A percentile compares a stretch with the other conserved stretches of the same genome.
Evolutionary conservation across 1,140 invertebrate genomes (phyloP).

Genomic region (Drosophila pseudoobscura): DNA sequence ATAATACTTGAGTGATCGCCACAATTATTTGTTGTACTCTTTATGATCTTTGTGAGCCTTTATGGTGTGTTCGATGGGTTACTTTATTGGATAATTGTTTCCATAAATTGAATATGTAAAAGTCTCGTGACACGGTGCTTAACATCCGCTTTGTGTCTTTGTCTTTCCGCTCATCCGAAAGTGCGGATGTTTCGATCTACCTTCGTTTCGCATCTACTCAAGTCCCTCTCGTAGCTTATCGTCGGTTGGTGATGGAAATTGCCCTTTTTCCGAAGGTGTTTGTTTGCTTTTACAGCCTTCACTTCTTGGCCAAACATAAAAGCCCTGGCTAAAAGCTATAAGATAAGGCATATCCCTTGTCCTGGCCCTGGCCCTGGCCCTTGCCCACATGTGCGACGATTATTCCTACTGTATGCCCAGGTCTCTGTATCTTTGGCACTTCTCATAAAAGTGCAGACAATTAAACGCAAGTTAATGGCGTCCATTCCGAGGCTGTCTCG

Average conservation of each 20-base stretch:
- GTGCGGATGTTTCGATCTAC: not conserved
- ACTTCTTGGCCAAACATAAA: conserved; percentile 42
- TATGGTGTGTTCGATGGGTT: no score
- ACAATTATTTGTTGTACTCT: not conserved
- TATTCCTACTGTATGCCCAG: conserved; percentile 21
- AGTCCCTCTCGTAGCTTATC: not conserved
- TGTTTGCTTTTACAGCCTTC: conserved; percentile 52
- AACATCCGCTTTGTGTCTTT: no score
- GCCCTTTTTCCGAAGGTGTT: conserved; percentile 45
- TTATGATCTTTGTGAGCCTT: not conserved
- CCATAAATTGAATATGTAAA: no score
- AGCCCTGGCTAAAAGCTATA: conserved; percentile 52
- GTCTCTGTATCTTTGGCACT: conserved; percentile 51
- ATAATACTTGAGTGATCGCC: conserved; percentile 11
- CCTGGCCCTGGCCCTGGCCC: conserved; percentile 47
- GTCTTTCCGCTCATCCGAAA: no score
- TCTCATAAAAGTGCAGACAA: conserved; percentile 80
- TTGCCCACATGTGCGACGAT: conserved; percentile 63
- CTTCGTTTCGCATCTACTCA: not conserved
- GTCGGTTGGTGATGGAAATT: not conserved
- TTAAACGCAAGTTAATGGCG: conserved; percentile 82
- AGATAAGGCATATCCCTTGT: conserved; percentile 54
- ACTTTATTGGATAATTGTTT: no score
- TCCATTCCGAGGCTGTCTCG: conserved; percentile 47
- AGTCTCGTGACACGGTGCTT: no score